phyloP scores from a whole-genome alignment of 2,888 invertebrate species.

The Mythimna lalbum region DNA sequence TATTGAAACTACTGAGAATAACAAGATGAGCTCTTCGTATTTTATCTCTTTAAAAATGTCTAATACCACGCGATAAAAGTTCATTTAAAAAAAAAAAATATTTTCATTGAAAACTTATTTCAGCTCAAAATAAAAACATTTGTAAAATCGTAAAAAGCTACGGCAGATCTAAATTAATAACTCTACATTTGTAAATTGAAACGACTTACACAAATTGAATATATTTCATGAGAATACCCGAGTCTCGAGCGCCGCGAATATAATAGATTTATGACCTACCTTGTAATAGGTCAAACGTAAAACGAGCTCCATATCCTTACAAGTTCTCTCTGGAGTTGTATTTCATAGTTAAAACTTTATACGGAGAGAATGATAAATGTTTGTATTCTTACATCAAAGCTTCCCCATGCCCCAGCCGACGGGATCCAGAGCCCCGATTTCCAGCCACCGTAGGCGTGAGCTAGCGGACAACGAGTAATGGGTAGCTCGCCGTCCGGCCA shows the following conservation, averaged over 20 bases:
- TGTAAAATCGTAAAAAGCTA: background rate
- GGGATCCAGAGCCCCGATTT: no score
- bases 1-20: no score
- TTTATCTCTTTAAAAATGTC: no score
- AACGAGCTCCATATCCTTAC: constrained; percentile 36
- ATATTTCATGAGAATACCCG: constrained; percentile 31
- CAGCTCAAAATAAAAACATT: background rate
- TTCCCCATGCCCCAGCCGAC: no score
- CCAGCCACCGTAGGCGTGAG: no score
- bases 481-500: no score
- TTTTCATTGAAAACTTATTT: background rate
- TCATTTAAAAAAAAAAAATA: no score
- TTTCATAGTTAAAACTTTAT: constrained; percentile 37
- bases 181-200: constrained; percentile 37
- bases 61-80: no score
- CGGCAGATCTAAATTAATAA: constrained; percentile 23
- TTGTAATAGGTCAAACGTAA: constrained; percentile 44
- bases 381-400: constrained; percentile 49
- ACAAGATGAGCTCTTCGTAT: no score
- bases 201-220: constrained; percentile 37
- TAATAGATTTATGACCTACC: constrained; percentile 46
- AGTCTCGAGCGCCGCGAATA: constrained; percentile 32
- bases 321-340: constrained; percentile 22
- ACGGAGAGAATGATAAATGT: constrained; percentile 26
- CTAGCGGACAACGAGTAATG: no score